Percentiles rank a stretch among this genome's conserved stretches.
phyloP scores from a whole-genome alignment of 2,888 invertebrate genomes.

The Helobdella robusta region DNA sequence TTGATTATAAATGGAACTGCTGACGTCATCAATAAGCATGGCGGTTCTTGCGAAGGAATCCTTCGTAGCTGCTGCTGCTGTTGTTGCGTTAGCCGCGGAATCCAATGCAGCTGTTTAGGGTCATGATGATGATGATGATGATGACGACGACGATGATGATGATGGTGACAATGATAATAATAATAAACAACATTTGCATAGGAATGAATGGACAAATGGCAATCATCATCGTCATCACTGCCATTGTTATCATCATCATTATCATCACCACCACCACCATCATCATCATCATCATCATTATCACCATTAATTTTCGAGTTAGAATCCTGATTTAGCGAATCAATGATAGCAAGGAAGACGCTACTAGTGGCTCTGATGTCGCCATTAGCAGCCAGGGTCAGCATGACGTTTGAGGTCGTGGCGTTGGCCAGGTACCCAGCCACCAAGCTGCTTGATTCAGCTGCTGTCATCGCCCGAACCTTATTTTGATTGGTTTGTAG shows the following conservation, averaged over 20 bases:
- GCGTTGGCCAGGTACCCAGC: constrained; percentile 22
- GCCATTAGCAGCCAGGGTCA: constrained; percentile 18
- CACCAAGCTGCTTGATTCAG: constrained; percentile 26
- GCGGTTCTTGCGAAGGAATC: neutral
- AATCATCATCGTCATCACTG: neutral
- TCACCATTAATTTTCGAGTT: constrained; percentile 14
- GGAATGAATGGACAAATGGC: too few relatives aligned
- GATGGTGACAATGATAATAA: too few relatives aligned
- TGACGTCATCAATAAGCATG: constrained; percentile 1
- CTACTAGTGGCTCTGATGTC: constrained; percentile 13
- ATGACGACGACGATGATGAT: too few relatives aligned
- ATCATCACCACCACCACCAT: constrained; percentile 13
- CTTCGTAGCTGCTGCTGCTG: neutral
- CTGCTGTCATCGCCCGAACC: constrained; percentile 16
- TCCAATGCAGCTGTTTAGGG: too few relatives aligned
- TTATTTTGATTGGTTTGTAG: too few relatives aligned
- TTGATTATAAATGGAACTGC: neutral
- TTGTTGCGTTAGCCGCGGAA: too few relatives aligned
- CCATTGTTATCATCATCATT: neutral
- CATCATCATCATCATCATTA: constrained; percentile 10
- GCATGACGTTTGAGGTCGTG: constrained; percentile 19
- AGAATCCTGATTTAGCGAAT: constrained; percentile 18
- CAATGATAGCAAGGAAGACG: constrained; percentile 15
- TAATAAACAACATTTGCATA: too few relatives aligned
- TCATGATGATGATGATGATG: too few relatives aligned